Evolutionary conservation across 2,888 invertebrate genomes (phyloP), one percentile per base, ranked within the genome.

Genomic region (Melipona bicolor): DNA sequence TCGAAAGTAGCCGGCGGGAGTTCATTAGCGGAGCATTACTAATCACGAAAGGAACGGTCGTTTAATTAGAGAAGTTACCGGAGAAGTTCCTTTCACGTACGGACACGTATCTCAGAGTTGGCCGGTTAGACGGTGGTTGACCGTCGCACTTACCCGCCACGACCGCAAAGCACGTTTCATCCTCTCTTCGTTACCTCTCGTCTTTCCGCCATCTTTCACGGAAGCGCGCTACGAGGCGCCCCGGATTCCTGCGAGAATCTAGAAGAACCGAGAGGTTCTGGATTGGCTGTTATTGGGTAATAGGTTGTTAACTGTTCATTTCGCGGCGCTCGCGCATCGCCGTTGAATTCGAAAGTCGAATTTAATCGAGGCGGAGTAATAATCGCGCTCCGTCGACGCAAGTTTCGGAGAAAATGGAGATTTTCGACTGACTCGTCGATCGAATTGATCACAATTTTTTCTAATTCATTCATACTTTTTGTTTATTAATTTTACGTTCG

Each of bases 11-110:
- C 71, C 54, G 43, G n/a, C 24, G 76, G 71, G 79, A 84, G 83
- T 86, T 82, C 83, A 85, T 88, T 87, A 83, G 83, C 81, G 77
- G 59, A 76, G 68, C 72, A 84, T 85, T 69, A 79, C 80, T 88
- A 87, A 85, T 89, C 81, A 80, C 72, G 77, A 72, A 83, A 85
- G 77, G 83, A 77, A 65, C 67, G 68, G 77, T 62, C 81, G 85
- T 90, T 88, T 88, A 87, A 91, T 91, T 89, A 81, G 80, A 79
- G 87, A 91, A 88, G 89, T 91, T 90, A 69, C 74, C 70, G 50
- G 68, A 77, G 83, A 84, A 87, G 83, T 85, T 81, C 80, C 74
- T 79, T 49, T 52, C 64, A 59, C 83, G 70, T 79, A 80, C 81
- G 77, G 83, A 82, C 82, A 87, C 75, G 77, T 89, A 75, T 84